Percentiles rank a stretch among this genome's conserved stretches.
Evolutionary conservation across 1,140 invertebrate genomes (phyloP).

Genomic region (Ptiloglossa arizonensis): DNA sequence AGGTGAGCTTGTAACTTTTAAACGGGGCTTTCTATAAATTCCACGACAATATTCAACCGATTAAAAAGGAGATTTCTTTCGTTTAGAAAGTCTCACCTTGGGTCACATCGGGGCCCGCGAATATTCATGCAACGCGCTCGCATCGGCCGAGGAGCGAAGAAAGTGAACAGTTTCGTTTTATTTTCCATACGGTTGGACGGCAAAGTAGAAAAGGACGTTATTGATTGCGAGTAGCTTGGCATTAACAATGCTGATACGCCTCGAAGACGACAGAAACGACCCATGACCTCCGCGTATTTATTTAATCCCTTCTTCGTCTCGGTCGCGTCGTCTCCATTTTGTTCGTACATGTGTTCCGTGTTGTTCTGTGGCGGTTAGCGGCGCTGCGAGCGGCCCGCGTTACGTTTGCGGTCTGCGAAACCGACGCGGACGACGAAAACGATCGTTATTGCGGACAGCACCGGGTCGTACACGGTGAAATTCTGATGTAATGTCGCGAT

Average conservation of each 20-base stretch:
- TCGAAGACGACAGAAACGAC: slow-evolving; percentile 63
- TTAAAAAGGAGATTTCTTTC: neutral
- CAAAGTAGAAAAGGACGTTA: slow-evolving; percentile 54
- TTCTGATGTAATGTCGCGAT: slow-evolving; percentile 43
- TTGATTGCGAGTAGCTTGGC: slow-evolving; percentile 28
- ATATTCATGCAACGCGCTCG: too few species aligned
- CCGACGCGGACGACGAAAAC: slow-evolving; percentile 37
- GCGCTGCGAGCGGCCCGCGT: neutral
- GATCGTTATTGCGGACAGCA: slow-evolving; percentile 31
- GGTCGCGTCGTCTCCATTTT: neutral
- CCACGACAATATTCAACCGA: too few species aligned
- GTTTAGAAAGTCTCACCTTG: neutral
- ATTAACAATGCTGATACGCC: slow-evolving; percentile 76
- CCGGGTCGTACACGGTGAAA: slow-evolving; percentile 35
- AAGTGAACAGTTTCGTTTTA: slow-evolving; percentile 13
- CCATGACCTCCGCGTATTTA: slow-evolving; percentile 67
- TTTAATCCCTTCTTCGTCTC: slow-evolving; percentile 28
- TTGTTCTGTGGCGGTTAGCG: neutral
- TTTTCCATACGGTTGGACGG: slow-evolving; percentile 26
- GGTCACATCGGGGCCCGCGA: neutral
- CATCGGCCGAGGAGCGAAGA: neutral
- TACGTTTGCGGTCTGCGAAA: slow-evolving; percentile 32
- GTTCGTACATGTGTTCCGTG: neutral
- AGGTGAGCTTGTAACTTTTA: too few species aligned
- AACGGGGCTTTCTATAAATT: too few species aligned